Percentiles rank a stretch among this genome's conserved stretches.
Evolutionary conservation across 2,888 invertebrate genomes (phyloP).

Genomic region (Notodonta dromedarius): DNA sequence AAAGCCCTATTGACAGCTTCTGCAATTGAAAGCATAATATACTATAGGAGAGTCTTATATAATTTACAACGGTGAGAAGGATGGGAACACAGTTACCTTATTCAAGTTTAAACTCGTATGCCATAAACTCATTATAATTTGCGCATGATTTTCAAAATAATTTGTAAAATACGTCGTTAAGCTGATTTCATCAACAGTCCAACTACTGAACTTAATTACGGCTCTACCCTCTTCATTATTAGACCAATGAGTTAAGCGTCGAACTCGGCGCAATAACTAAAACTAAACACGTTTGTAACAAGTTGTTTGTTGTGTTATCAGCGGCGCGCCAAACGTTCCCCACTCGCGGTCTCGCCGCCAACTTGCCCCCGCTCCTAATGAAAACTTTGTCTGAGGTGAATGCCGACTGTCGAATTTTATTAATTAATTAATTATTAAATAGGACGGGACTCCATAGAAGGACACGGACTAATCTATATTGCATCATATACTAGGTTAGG

Average conservation of each 20-base stretch:
- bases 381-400: slow-evolving; percentile 76
- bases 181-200: slow-evolving; percentile 16
- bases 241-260: slow-evolving; percentile 80
- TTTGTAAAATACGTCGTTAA: slow-evolving; percentile 8
- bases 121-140: too few species aligned
- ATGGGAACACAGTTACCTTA: too few species aligned
- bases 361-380: slow-evolving; percentile 77
- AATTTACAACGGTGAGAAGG: too few species aligned
- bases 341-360: slow-evolving; percentile 74
- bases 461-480: too few species aligned
- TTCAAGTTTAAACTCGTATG: too few species aligned
- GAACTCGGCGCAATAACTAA: slow-evolving; percentile 82
- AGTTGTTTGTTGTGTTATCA: slow-evolving; percentile 84
- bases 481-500: too few species aligned
- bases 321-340: slow-evolving; percentile 76
- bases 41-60: too few species aligned
- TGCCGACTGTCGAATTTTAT: slow-evolving; percentile 59
- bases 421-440: slow-evolving; percentile 23
- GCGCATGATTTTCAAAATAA: background rate
- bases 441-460: too few species aligned
- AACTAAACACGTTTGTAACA: slow-evolving; percentile 84
- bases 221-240: slow-evolving; percentile 75
- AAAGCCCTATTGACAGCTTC: too few species aligned
- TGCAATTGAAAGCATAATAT: too few species aligned
- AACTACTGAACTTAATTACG: slow-evolving; percentile 69